Conservation (phyloP, 2,113 vertebrate species). For the Podarcis muralis region DNA sequence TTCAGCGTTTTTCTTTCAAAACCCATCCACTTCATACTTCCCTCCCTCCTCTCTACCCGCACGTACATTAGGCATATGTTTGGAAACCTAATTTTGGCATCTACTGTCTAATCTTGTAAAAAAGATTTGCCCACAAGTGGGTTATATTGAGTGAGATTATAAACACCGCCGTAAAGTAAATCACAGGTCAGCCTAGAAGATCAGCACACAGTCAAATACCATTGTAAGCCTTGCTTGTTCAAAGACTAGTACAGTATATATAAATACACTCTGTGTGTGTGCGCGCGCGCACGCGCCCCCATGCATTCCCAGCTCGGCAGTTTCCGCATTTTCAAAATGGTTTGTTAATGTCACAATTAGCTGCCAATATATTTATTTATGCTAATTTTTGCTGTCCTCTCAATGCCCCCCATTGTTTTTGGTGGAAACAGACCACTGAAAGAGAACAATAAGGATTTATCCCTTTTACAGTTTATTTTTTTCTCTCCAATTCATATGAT, state of each 20-base stretch:
- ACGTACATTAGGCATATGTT: slow-evolving; percentile 67
- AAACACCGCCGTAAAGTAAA: slow-evolving; percentile 74
- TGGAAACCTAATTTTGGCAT: slow-evolving; percentile 71
- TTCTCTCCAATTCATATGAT: not conserved
- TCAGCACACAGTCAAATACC: slow-evolving; percentile 75
- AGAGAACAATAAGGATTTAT: slow-evolving; percentile 26
- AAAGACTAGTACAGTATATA: slow-evolving; percentile 45
- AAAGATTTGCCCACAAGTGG: slow-evolving; percentile 74
- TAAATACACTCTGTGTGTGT: not conserved
- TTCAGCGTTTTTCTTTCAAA: slow-evolving; percentile 70
- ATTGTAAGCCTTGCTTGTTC: slow-evolving; percentile 70
- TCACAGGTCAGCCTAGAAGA: slow-evolving; percentile 74
- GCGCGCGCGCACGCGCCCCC: no score
- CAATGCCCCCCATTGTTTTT: slow-evolving; percentile 31
- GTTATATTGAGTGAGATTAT: slow-evolving; percentile 83
- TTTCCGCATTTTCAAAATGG: slow-evolving; percentile 49
- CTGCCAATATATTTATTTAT: slow-evolving; percentile 18
- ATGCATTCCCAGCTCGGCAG: slow-evolving; percentile 11
- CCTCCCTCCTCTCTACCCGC: not conserved
- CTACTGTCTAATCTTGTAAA: slow-evolving; percentile 82
- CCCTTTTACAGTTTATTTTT: not conserved
- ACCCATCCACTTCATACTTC: slow-evolving; percentile 32
- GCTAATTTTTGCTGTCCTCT: slow-evolving; percentile 31
- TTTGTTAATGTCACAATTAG: slow-evolving; percentile 22
- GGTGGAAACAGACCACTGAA: not conserved